Percentiles rank a stretch among this genome's conserved stretches.
phyloP scores from a whole-genome alignment of 2,888 invertebrate species.

The Priocnemis perturbator region DNA sequence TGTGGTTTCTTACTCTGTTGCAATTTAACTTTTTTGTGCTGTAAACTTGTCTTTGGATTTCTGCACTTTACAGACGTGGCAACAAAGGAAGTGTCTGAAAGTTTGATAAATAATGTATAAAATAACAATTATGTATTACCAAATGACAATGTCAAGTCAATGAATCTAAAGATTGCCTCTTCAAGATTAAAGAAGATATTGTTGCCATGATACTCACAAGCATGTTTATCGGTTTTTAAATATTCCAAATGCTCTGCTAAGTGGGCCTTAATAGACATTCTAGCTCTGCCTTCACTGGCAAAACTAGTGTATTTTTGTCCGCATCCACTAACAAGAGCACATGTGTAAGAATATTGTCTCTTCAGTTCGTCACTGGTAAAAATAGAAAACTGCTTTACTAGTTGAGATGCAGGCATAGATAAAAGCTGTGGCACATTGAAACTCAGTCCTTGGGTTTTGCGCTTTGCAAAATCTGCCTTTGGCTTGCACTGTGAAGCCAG shows the following conservation, averaged over 20 bases:
- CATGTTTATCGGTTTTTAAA: constrained; percentile 64
- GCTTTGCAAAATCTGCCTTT: constrained; percentile 50
- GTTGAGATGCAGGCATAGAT: constrained; percentile 75
- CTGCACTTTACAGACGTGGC: constrained; percentile 58
- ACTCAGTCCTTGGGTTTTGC: constrained; percentile 55
- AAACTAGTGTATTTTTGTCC: constrained; percentile 76
- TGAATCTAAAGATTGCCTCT: background rate
- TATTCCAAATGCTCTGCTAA: constrained; percentile 75
- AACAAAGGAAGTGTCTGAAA: constrained; percentile 62
- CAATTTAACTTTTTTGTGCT: constrained; percentile 61
- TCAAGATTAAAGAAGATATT: constrained; percentile 9
- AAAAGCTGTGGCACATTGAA: constrained; percentile 64
- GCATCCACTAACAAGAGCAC: constrained; percentile 76
- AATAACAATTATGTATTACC: constrained; percentile 2
- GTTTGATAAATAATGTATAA: background rate
- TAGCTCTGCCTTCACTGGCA: constrained; percentile 77
- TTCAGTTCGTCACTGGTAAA: constrained; percentile 77
- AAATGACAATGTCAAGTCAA: background rate
- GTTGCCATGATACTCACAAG: constrained; percentile 59
- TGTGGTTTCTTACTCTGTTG: constrained; percentile 64
- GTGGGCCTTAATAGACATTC: constrained; percentile 76
- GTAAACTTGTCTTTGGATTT: constrained; percentile 58
- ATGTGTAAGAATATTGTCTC: constrained; percentile 76
- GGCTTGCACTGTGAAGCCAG: constrained; percentile 45
- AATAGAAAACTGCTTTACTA: constrained; percentile 76